Evolutionary conservation across 2,113 vertebrate genomes (phyloP), one percentile per base, ranked within the genome.

Genomic region (Mirza zaza): DNA sequence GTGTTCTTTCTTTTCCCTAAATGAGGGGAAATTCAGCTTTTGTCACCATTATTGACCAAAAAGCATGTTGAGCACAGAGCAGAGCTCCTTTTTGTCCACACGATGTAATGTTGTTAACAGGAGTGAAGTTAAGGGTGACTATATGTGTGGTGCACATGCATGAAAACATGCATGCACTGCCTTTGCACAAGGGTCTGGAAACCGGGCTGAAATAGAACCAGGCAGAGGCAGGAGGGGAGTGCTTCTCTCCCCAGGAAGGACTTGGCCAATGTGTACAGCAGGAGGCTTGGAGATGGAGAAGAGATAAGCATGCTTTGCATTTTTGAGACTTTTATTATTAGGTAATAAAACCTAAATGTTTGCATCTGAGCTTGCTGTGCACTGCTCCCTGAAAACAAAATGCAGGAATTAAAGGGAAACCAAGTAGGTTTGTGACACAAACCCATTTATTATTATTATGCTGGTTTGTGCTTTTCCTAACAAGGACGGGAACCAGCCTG

Each of bases 41-140:
- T 94, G 96, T 91, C 93, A 90, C 91, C 94, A 48, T 90, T 50
- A 79, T 80, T 59, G 96, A 63, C 57, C 81, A 45, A 65, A 82
- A 96, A 48, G 45, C 84, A 77, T 75, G 50, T 45, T 39, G 73
- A 81, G 83, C 79, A 4, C 55, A 9, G 52, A 93, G 94, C 27
- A 0, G 65, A 94, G 91, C 92, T 93, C 88, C 95, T 97, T 96
- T 81, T 27, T 70, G 87, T 91, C 61, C 59, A 59, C 87, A 82
- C 3, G 65, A 65, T 63, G 42, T 36, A 52, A 61, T 71, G 83
- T 67, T 89, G 95, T 94, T 89, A 89, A 65, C 13, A 81, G 77
- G 85, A 90, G 88, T 73, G 96, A 97, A 98, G 91, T 97, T 93
- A 84, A 89, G 73, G 48, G 20, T 45, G 96, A 76, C 82, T 70